Conservation (phyloP, 2,113 vertebrate species). For the Orientallactaga bullata region DNA sequence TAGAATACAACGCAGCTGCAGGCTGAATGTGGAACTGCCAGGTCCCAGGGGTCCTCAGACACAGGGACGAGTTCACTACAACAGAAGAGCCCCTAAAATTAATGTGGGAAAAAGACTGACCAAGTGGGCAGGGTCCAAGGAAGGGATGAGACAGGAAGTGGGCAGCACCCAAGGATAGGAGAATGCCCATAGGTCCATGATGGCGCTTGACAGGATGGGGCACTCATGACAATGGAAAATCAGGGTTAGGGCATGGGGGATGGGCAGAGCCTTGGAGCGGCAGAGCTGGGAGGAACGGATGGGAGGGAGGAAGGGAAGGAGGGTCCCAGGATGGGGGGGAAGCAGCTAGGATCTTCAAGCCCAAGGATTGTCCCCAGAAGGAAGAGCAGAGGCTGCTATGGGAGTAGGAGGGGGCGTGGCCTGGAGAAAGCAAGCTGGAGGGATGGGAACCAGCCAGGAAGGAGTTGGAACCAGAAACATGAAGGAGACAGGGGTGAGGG, state of each 20-base stretch:
- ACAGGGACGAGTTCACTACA: fast-evolving
- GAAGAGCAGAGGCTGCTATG: background rate
- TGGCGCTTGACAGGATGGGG: background rate
- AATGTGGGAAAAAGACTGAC: background rate
- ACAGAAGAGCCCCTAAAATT: background rate
- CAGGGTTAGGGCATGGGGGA: background rate
- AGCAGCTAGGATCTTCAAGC: background rate
- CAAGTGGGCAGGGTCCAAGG: background rate
- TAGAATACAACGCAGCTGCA: background rate
- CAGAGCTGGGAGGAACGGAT: background rate
- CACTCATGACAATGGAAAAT: background rate
- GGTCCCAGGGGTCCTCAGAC: background rate
- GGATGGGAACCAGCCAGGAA: background rate
- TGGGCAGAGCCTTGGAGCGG: background rate
- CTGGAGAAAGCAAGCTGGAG: background rate
- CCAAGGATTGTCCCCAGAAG: background rate
- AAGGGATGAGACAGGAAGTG: background rate
- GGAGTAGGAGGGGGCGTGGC: background rate
- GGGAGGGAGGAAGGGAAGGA: background rate
- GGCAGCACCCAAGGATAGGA: fast-evolving
- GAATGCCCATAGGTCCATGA: fast-evolving
- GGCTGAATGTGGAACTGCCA: background rate
- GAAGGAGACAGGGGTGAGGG: background rate
- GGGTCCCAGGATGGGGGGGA: background rate
- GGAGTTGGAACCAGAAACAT: background rate